These are phyloP conservation scores for Andrena chrysosceles DNA, from an alignment of 2,888 invertebrate species.

Conservation along the genomic window DNA sequence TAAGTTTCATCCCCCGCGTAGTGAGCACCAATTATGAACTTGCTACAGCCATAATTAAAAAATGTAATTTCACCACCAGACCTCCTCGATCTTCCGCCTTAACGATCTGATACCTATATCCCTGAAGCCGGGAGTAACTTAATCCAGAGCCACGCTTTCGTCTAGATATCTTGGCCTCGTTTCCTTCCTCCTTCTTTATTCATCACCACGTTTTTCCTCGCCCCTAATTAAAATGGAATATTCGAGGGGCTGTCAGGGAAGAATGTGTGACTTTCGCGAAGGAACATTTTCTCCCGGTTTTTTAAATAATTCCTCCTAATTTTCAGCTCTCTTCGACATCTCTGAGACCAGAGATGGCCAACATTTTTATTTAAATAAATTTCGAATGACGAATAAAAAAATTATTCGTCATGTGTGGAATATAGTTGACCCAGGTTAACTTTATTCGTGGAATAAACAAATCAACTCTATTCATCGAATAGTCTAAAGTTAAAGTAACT, in stretches of 20 bases:
- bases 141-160: constrained; percentile 26
- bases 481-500: too few species aligned
- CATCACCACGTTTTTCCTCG: background rate
- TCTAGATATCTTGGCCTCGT: background rate
- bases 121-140: constrained; percentile 49
- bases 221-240: constrained; percentile 13
- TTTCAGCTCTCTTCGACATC: too few species aligned
- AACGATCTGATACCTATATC: constrained; percentile 69
- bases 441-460: too few species aligned
- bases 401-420: too few species aligned
- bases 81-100: constrained; percentile 71
- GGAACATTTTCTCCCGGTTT: background rate
- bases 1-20: constrained; percentile 84
- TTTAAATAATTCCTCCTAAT: too few species aligned
- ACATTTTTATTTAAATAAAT: too few species aligned
- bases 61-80: constrained; percentile 79
- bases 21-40: constrained; percentile 84
- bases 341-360: too few species aligned
- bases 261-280: background rate
- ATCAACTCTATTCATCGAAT: too few species aligned
- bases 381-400: too few species aligned
- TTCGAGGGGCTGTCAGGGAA: background rate
- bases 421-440: too few species aligned
- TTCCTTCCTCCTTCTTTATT: constrained; percentile 19
- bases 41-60: constrained; percentile 81